Evolutionary conservation across 2,888 invertebrate genomes (phyloP).

Genomic region (Nasonia oneida): DNA sequence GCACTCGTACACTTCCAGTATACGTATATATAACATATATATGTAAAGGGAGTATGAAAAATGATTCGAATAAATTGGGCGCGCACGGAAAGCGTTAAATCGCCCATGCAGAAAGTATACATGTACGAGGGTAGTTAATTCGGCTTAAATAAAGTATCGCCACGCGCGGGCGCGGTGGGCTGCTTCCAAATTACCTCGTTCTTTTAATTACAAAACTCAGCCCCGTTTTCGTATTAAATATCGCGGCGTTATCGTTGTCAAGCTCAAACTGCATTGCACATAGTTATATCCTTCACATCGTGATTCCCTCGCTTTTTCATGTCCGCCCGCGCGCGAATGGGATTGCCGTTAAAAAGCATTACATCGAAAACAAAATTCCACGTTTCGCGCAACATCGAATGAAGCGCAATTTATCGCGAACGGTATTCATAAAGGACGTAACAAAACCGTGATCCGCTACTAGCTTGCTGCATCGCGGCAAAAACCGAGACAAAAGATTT

Average conservation of each 20-base stretch:
- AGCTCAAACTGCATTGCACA: background rate
- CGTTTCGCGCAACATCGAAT: background rate
- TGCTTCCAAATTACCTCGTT: constrained; percentile 6
- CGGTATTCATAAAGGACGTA: background rate
- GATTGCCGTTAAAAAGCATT: background rate
- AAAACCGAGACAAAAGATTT: background rate
- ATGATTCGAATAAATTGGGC: constrained; percentile 54
- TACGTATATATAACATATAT: background rate
- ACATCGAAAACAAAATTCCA: background rate
- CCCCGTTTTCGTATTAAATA: background rate
- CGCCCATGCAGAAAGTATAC: background rate
- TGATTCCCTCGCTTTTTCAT: background rate
- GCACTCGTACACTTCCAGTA: too few relatives aligned
- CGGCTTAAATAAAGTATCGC: constrained; percentile 49
- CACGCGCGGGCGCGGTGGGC: too few relatives aligned
- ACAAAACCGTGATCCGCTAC: background rate
- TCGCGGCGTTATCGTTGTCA: background rate
- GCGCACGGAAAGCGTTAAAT: constrained; percentile 52
- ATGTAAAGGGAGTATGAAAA: constrained; percentile 47
- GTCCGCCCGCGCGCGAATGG: background rate
- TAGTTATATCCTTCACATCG: background rate
- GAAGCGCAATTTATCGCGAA: background rate
- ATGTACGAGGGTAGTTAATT: constrained; percentile 20
- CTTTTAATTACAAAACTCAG: constrained; percentile 1
- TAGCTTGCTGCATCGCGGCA: background rate